phyloP scores from a whole-genome alignment of 2,888 invertebrate genomes.

The Zelleria hepariella region DNA sequence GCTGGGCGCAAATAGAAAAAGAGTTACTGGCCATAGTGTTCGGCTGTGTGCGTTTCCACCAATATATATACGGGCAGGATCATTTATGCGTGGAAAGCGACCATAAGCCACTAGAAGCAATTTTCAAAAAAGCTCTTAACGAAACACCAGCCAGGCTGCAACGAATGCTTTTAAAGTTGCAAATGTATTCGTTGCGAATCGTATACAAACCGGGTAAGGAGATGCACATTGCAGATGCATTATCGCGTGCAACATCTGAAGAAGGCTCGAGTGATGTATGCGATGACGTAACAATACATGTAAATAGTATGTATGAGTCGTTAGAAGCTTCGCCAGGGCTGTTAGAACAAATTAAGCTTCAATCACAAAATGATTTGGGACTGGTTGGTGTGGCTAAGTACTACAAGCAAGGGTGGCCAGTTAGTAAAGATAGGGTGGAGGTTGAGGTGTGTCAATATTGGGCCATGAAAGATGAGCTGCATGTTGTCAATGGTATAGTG shows the following conservation, averaged over 20 bases:
- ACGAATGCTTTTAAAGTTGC: slow-evolving; percentile 19
- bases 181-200: slow-evolving; percentile 19
- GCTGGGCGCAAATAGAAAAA: slow-evolving; percentile 17
- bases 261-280: slow-evolving; percentile 5
- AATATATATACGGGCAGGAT: slow-evolving; percentile 17
- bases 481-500: neutral
- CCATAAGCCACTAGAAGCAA: slow-evolving; percentile 26
- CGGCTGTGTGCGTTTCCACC: slow-evolving; percentile 15
- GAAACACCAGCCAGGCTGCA: slow-evolving; percentile 17
- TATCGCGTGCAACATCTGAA: slow-evolving; percentile 19
- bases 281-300: slow-evolving; percentile 8
- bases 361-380: neutral
- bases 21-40: slow-evolving; percentile 16
- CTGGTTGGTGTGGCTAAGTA: neutral
- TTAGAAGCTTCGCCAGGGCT: neutral
- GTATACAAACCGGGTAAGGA: slow-evolving; percentile 21
- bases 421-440: neutral
- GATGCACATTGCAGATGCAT: slow-evolving; percentile 23
- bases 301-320: neutral
- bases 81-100: slow-evolving; percentile 22
- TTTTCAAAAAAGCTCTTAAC: slow-evolving; percentile 20
- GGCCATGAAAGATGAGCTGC: neutral
- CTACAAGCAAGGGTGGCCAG: neutral
- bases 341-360: neutral
- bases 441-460: neutral